Conservation (phyloP, 1,140 invertebrate species). For the Trichonephila clavata region DNA sequence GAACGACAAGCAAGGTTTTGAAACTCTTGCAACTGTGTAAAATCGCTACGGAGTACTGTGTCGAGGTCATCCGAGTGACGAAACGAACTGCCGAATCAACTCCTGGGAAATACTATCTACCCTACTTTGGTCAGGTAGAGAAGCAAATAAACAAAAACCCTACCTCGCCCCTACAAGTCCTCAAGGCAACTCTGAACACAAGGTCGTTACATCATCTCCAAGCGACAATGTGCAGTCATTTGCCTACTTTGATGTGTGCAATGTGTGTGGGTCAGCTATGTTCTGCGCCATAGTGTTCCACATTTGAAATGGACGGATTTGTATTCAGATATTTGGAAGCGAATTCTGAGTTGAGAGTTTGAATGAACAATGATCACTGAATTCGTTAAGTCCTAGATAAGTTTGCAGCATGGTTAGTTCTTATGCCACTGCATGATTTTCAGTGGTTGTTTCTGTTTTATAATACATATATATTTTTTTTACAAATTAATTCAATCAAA, state of each 20-base stretch:
- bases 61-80: constrained; percentile 40
- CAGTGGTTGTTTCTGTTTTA: too few species aligned
- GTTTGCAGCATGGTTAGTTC: too few species aligned
- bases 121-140: constrained; percentile 15
- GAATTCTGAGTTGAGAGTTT: too few species aligned
- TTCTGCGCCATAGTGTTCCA: not conserved
- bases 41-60: not conserved
- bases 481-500: too few species aligned
- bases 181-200: constrained; percentile 22
- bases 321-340: too few species aligned
- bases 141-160: constrained; percentile 12
- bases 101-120: constrained; percentile 36
- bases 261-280: not conserved
- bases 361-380: too few species aligned
- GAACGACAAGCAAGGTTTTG: not conserved
- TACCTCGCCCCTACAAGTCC: not conserved
- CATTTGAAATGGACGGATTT: too few species aligned
- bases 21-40: not conserved
- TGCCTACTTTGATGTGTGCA: not conserved
- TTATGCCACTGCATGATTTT: too few species aligned
- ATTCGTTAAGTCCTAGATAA: too few species aligned
- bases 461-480: too few species aligned
- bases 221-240: not conserved
- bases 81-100: constrained; percentile 10
- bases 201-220: constrained; percentile 27